A percentile compares a stretch with the other conserved stretches of the same genome.
These are phyloP conservation scores for Drosophila hawaiiensis DNA, from an alignment of 2,888 invertebrate genomes.

Conservation along the genomic window DNA sequence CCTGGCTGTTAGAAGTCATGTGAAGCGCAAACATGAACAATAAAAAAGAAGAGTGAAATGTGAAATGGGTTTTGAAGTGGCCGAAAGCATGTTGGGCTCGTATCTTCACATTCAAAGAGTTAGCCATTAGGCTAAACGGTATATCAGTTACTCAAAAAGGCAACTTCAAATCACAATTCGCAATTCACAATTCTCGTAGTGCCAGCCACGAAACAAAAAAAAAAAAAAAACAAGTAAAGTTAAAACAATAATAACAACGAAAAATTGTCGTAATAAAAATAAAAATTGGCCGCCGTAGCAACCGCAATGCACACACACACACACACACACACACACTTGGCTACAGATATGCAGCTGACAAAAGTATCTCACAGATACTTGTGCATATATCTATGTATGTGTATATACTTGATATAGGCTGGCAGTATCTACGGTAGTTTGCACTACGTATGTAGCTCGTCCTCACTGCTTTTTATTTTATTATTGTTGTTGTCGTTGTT, in stretches of 20 bases:
- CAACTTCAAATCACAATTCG: constrained; percentile 28
- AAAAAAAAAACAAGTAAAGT: constrained; percentile 17
- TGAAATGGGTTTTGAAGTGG: constrained; percentile 62
- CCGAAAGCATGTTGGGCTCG: constrained; percentile 35
- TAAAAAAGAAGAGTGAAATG: constrained; percentile 29
- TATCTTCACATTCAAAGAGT: constrained; percentile 16
- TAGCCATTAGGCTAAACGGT: constrained; percentile 40
- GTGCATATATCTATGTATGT: neutral
- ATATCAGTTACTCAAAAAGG: constrained; percentile 41
- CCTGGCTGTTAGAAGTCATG: constrained; percentile 60
- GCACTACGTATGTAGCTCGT: constrained; percentile 51
- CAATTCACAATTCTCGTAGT: constrained; percentile 28
- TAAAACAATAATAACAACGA: constrained; percentile 53
- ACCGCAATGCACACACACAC: constrained; percentile 60
- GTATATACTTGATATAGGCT: constrained; percentile 27
- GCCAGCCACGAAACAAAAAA: constrained; percentile 23
- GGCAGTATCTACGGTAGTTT: constrained; percentile 68
- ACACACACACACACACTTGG: constrained; percentile 16
- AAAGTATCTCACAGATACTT: constrained; percentile 76
- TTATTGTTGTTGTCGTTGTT: constrained; percentile 9
- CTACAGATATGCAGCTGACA: constrained; percentile 55
- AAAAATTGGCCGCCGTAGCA: constrained; percentile 67
- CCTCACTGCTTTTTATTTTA: constrained; percentile 51
- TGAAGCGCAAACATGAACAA: constrained; percentile 63
- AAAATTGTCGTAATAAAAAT: constrained; percentile 73